Base-by-base conservation (phyloP, 2,888 invertebrate genomes). In the Pollenia angustigena region DNA sequence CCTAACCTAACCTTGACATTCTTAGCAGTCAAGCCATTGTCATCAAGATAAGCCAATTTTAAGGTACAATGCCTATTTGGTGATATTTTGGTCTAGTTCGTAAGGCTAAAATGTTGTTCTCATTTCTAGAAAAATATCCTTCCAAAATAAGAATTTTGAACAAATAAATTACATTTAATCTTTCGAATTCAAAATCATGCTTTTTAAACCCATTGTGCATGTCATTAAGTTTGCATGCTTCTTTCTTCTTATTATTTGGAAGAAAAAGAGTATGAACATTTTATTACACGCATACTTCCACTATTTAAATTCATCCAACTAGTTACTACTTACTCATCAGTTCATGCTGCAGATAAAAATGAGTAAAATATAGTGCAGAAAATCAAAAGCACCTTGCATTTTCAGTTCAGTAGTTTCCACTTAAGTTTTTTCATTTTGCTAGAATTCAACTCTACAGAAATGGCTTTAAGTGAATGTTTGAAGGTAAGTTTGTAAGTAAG, bases 331-430 rank as follows among this genome's bases (percentile, higher is more conserved):
- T 46, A 32, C 64, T 64, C 58, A n/a, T 72, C 72, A 60, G 60
- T 68, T 52, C 12, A 74, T 56, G 69, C 50, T 60, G 12, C n/a
- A 40, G 48, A 56, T 78, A 83, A 11, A 64, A 54, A 86, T 69
- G 74, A 78, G 23, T 60, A 16, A 60, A 48, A 12, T 46, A 23
- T 14, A 78, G 48, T 48, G 56, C 32, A 72, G 0, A 14, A 50
- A 44, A 64, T 14, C 7, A 75, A 75, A 87, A 81, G 64, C 86
- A 87, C 86, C 84, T 87, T 87, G 86, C 86, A 68, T 78, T 79
- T 68, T 68, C 48, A 58, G 52, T 78, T 52, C 69, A 68, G 86
- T 80, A 78, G 72, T 79, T 68, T 54, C 1, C 46, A 52, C 1
- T 50, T 16, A 44, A 32, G 68, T 58, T 68, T 66, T 44, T 32